Base-by-base conservation (phyloP, 1,140 invertebrate species). In the Hylyphantes graminicola region DNA sequence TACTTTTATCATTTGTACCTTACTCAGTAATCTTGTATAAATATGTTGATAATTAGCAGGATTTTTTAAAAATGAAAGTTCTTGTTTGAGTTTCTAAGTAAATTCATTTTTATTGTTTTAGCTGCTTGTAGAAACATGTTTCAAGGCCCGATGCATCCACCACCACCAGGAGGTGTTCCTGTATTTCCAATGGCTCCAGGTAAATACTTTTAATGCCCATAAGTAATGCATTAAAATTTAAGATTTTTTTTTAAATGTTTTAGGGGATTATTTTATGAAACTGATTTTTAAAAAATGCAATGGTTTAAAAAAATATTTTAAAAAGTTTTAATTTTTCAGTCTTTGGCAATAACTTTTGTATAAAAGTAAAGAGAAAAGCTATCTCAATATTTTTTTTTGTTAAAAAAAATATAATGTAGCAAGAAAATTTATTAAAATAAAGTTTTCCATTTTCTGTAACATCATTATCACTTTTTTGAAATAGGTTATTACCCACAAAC, bases 121-220 rank as follows among this genome's bases (percentile, higher is more conserved):
- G 79, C 79, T 82, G 79, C 79, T 54, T 57, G 50, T 7, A 51
- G 79, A 51, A 82, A 63, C 17, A 82, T 82, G 11, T 82, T 82
- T 74, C 79, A 82, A 82, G 79, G 68, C 7, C 79, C 79, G 15
- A 61, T 82, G 15, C 86, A 76, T 70, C 83, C 83, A 51, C 83
- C 83, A 7, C 83, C 83, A 13, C 83, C 74, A 48, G 83, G 83
- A n/a, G 83, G 83, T 13, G 83, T 85, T 61, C 83, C 83, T 19
- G 83, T 85, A 3, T 85, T 85, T 78, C 83, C 83, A 48, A 85
- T 85, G 83, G 83, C 83, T 17, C 68, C 68, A 53, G 79, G 79
- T 82, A 53, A 51, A 51, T 51, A 65, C 11, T 67, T 50, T 35
- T 19, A 35, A 35, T 35, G 5, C 35, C 2, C 5, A 35, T 35